Base-by-base conservation (phyloP, 2,113 vertebrate species). In the Tympanuchus pallidicinctus region DNA sequence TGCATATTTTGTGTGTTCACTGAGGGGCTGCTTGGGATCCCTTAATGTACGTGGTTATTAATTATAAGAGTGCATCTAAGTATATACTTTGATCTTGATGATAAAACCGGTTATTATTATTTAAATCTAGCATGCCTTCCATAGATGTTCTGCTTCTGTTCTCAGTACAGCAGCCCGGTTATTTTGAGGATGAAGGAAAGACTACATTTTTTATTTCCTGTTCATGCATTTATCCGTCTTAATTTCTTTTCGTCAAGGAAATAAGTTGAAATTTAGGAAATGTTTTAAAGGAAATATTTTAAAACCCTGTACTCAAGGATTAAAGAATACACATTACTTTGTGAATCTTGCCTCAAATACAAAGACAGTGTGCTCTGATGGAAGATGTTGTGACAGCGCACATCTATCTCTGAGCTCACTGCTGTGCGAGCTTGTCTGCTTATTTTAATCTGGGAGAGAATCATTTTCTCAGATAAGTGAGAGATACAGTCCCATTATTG, bases 61-160 rank as follows among this genome's bases (percentile, higher is more conserved):
- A 77, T 94, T 81, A 85, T 76, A 92, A 89, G 71, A 95, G 63
- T 74, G 16, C 32, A 20, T 77, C 20, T 72, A 82, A 69, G 45
- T 88, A 20, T 88, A 20, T 75, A 25, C 60, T 91, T 92, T 63
- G 14, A 19, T 72, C 30, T 76, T 76, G 42, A 36, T 82, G 38
- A 54, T n/a, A 79, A 79, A 65, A 65, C n/a, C 65, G 34, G 27
- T 54, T 54, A 54, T 54, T 50, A 25, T 50, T 54, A 30, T 17
- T 30, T 54, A 30, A 54, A 12, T 21, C 6, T 70, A 7, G 9
- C 57, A 28, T 27, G 32, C 32, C 3, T 89, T 80, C 21, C 22
- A 27, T 9, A 8, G 28, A 64, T 75, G 19, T 84, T 86, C 63
- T 57, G 10, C 45, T 25, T 60, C 42, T 45, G 0, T 11, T 3